These are phyloP conservation scores for Caenorhabditis wallacei DNA, from an alignment of 2,888 invertebrate species.

Conservation along the genomic window DNA sequence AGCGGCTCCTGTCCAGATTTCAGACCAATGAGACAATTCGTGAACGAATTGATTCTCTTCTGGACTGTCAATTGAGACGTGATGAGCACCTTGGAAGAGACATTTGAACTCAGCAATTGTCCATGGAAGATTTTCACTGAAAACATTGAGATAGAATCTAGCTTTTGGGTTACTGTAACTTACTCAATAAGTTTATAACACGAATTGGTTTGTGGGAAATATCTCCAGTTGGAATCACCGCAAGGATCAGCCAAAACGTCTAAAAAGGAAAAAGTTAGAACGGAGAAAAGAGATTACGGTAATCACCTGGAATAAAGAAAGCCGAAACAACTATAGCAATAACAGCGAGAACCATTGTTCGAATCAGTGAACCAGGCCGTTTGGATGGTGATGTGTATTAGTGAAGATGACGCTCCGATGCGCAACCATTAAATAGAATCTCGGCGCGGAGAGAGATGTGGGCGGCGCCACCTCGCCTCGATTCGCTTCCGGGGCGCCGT, in stretches of 20 bases:
- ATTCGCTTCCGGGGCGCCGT: conserved; percentile 62
- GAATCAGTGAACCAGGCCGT: conserved; percentile 57
- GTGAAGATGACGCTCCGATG: conserved; percentile 59
- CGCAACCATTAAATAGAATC: conserved; percentile 65
- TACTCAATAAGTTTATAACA: conserved; percentile 79
- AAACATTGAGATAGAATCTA: conserved; percentile 25
- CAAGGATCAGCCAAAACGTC: conserved; percentile 66
- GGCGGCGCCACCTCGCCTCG: conserved; percentile 55
- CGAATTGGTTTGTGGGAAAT: conserved; percentile 76
- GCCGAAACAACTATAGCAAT: conserved; percentile 40
- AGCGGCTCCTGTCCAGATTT: conserved; percentile 80
- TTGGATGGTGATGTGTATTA: conserved; percentile 54
- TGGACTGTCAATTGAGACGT: conserved; percentile 75
- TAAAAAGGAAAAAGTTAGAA: conserved; percentile 17
- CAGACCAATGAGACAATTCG: conserved; percentile 77
- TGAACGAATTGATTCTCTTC: conserved; percentile 81
- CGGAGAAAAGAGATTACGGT: conserved; percentile 1
- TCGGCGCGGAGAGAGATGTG: conserved; percentile 44
- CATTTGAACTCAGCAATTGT: conserved; percentile 81
- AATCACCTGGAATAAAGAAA: conserved; percentile 50
- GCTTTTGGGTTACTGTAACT: conserved; percentile 27
- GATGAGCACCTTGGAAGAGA: conserved; percentile 81
- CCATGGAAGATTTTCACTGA: conserved; percentile 76
- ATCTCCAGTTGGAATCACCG: conserved; percentile 77
- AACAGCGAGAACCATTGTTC: conserved; percentile 49